Percentiles rank a stretch among this genome's conserved stretches.
phyloP scores from a whole-genome alignment of 1,140 invertebrate genomes.

The Leguminivora glycinivorella region DNA sequence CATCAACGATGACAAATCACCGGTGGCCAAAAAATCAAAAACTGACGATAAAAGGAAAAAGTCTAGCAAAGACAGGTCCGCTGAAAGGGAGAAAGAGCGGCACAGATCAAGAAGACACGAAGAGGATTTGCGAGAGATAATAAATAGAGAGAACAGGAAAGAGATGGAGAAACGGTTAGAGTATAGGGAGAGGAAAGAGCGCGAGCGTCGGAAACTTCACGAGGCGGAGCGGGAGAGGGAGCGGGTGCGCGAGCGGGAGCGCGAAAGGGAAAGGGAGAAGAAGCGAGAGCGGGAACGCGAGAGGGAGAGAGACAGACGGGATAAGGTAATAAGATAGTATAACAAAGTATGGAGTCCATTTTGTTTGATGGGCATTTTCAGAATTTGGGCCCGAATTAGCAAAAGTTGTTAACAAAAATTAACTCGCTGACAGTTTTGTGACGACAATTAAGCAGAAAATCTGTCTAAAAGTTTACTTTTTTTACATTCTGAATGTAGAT shows the following conservation, averaged over 20 bases:
- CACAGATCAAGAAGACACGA: slow-evolving; percentile 54
- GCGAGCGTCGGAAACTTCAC: slow-evolving; percentile 50
- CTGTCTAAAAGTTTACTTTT: too few species aligned
- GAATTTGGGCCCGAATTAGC: too few species aligned
- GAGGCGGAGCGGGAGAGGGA: slow-evolving; percentile 58
- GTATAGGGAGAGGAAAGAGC: slow-evolving; percentile 54
- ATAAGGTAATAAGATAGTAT: too few species aligned
- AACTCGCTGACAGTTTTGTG: too few species aligned
- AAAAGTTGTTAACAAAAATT: too few species aligned
- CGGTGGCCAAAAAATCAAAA: slow-evolving; percentile 40
- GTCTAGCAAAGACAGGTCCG: slow-evolving; percentile 49
- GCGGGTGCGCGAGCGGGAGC: slow-evolving; percentile 50
- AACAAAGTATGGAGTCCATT: too few species aligned
- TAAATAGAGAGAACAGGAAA: slow-evolving; percentile 71
- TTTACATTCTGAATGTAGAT: too few species aligned
- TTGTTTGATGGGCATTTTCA: too few species aligned
- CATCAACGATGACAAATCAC: slow-evolving; percentile 50
- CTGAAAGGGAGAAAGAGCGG: slow-evolving; percentile 47
- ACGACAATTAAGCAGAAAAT: too few species aligned
- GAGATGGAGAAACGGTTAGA: slow-evolving; percentile 62
- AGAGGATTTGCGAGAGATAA: slow-evolving; percentile 63
- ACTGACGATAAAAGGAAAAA: slow-evolving; percentile 47
- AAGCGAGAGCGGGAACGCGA: slow-evolving; percentile 42
- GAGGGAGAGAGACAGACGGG: slow-evolving; percentile 42
- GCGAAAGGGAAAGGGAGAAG: slow-evolving; percentile 54